These are phyloP conservation scores for Hermatobates lingyangjiaoensis DNA, from an alignment of 1,140 invertebrate genomes.

Conservation along the genomic window DNA sequence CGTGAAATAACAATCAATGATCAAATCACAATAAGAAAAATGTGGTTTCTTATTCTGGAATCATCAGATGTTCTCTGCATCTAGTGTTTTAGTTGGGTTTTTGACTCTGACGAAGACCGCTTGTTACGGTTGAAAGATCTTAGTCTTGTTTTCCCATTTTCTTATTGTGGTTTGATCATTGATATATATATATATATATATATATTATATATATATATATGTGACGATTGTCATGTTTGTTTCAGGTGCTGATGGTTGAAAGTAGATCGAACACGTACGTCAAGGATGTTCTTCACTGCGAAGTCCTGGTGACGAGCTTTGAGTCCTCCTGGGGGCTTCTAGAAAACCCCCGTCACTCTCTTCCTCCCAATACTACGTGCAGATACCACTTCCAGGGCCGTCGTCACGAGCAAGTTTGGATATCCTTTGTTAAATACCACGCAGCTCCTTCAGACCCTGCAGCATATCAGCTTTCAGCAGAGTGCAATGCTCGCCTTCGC, in stretches of 20 bases:
- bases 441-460: constrained; percentile 40
- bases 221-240: constrained; percentile 16
- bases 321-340: constrained; percentile 46
- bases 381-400: constrained; percentile 33
- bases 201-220: no score
- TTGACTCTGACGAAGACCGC: no score
- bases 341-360: constrained; percentile 26
- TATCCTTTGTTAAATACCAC: constrained; percentile 66
- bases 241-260: constrained; percentile 49
- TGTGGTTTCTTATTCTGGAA: no score
- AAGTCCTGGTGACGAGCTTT: constrained; percentile 53
- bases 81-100: no score
- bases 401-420: constrained; percentile 57
- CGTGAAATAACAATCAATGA: no score
- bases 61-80: no score
- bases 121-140: no score
- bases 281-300: constrained; percentile 46
- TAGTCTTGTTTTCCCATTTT: no score
- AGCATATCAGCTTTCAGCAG: constrained; percentile 38
- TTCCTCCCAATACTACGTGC: constrained; percentile 29
- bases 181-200: no score
- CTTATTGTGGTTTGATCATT: no score
- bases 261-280: constrained; percentile 52
- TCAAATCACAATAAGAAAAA: no score
- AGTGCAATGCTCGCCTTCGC: constrained; percentile 49